Evolutionary conservation across 2,113 vertebrate species (phyloP), one percentile per base, ranked within the genome.

Genomic region (Mola mola): DNA sequence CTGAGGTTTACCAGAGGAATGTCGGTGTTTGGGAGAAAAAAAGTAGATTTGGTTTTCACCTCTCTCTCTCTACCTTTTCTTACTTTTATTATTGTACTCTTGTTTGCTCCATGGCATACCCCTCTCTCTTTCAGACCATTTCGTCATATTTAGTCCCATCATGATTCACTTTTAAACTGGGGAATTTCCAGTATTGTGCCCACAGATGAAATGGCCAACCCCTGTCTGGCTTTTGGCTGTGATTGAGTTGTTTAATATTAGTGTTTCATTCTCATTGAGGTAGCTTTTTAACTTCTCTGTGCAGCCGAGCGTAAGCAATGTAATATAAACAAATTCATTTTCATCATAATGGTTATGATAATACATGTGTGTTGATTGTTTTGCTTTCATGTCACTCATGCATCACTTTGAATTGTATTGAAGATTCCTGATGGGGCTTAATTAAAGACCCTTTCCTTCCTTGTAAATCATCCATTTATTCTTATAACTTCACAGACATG

Each of bases 1-100:
- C 60, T 70, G 21, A 49, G n/a, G n/a, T n/a, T n/a, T n/a, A n/a
- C n/a, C 29, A 0, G 21, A 66, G 77, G 77, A 83, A 84, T 80
- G 79, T 13, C 0, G 48, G 52, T 62, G 57, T 41, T n/a, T 62
- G 25, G 29, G 49, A 26, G 25, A 49, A 31, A 49, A 31, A 58
- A 19, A 40, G 6, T 11, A 6, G 31, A 41, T 66, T 65, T 43
- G 15, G 21, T 49, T 76, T 72, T 67, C 20, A 53, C 57, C 29
- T 64, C 37, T n/a, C n/a, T n/a, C 37, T 48, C 6, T 17, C 2
- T n/a, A 22, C 38, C 22, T 58, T 56, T 24, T 8, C 8, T 15
- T 4, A 13, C 6, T 51, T 19, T 4, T 6, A 13, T 17, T 16
- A 9, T n/a, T 22, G 5, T 26, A n/a, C 22, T 24, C 8, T 29